Evolutionary conservation across 2,113 vertebrate genomes (phyloP), one percentile per base, ranked within the genome.

Genomic region (Panthera uncia): DNA sequence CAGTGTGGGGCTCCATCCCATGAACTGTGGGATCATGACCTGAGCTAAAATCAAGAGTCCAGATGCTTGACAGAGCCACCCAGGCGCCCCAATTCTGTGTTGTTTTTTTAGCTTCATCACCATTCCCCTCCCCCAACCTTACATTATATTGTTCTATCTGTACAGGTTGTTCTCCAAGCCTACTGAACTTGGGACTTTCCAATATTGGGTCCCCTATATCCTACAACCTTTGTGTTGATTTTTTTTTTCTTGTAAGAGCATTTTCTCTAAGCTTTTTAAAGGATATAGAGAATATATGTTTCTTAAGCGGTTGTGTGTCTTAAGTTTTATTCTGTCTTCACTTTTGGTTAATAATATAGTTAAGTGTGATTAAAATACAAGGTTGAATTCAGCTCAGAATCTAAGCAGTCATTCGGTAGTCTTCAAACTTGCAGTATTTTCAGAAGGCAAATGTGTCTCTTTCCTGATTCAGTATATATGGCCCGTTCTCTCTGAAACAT

Each of bases 361-460:
- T 96, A 8, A 94, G 7, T 94, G 41, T 50, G 27, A 85, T 92
- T 91, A 80, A 84, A 94, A 96, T 94, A 89, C 9, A 11, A 45
- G 66, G 31, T 86, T 94, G 76, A n/a, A 27, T 93, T 95, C 31
- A 76, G 21, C 57, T 88, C 71, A 94, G 76, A 92, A 94, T 94
- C 84, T 83, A 94, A 97, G 41, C 11, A 81, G 7, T 33, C 25
- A 4, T 93, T 63, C 69, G 27, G 81, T 48, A 66, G 27, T 65
- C 45, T 96, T 79, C 23, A 92, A 21, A 33, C 29, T 85, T 85
- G 84, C 19, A 63, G 4, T 80, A 41, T 81, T 85, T 85, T 84
- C 55, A 78, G 85, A 78, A 92, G 61, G 4, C 23, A 29, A 50
- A 74, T 92, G 11, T 41, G 57, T 95, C 36, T 95, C 3, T 84